phyloP scores from a whole-genome alignment of 2,113 vertebrate genomes.

The Paedocypris sp. region DNA sequence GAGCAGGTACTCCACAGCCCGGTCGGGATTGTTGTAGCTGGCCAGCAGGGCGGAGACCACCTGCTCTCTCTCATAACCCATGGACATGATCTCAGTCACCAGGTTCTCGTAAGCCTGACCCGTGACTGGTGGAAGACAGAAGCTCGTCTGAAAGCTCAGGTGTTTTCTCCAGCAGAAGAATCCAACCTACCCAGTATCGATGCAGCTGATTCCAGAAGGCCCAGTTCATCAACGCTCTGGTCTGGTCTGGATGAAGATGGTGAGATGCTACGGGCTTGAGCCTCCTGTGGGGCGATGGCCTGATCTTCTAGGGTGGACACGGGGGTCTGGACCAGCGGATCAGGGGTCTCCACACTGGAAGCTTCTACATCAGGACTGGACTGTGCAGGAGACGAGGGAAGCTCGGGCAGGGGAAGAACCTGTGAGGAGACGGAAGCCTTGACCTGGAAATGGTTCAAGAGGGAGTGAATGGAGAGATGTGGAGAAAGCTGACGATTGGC shows the following conservation, averaged over 20 bases:
- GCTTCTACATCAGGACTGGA: not conserved
- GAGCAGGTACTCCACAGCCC: slow-evolving; percentile 66
- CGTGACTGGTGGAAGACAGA: slow-evolving; percentile 48
- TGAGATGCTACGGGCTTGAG: slow-evolving; percentile 41
- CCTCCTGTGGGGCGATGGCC: slow-evolving; percentile 34
- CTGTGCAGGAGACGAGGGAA: too few relatives aligned
- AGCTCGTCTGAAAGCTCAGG: not conserved
- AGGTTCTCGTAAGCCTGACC: slow-evolving; percentile 65
- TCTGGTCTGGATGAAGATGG: too few relatives aligned
- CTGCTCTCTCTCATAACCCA: slow-evolving; percentile 63
- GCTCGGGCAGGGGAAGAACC: too few relatives aligned
- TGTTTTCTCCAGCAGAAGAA: not conserved
- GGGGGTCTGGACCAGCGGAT: not conserved
- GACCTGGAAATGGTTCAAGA: too few relatives aligned
- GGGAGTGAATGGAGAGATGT: too few relatives aligned
- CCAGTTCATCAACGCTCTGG: slow-evolving; percentile 63
- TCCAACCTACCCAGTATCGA: slow-evolving; percentile 57
- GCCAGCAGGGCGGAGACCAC: slow-evolving; percentile 60
- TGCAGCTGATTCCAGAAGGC: slow-evolving; percentile 61
- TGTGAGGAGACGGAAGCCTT: too few relatives aligned
- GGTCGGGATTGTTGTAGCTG: slow-evolving; percentile 67
- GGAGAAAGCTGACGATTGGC: too few relatives aligned
- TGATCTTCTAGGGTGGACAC: slow-evolving; percentile 39
- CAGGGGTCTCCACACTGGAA: not conserved
- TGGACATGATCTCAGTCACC: slow-evolving; percentile 66